A percentile compares a stretch with the other conserved stretches of the same genome.
Evolutionary conservation across 2,797 vertebrate species (phyloP).

Genomic region (Limnodromus scolopaceus): DNA sequence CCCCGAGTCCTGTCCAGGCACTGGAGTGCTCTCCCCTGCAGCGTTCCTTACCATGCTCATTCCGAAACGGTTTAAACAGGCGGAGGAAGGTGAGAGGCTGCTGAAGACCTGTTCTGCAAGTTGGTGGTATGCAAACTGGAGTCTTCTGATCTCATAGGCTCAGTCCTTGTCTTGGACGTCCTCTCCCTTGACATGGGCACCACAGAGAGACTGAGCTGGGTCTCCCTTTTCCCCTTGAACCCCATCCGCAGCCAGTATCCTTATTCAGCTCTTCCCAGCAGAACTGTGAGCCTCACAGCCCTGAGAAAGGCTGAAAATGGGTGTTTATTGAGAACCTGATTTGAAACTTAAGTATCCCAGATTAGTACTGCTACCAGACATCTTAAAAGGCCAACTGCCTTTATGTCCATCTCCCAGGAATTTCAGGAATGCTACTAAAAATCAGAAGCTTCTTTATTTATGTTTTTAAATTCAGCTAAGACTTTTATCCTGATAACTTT

Average conservation of each 20-base stretch:
- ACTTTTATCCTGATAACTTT: not conserved
- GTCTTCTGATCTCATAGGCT: not conserved
- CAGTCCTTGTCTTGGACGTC: not conserved
- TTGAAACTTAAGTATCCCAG: not conserved
- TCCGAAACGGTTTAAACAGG: not conserved
- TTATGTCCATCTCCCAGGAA: not conserved
- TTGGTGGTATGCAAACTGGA: not conserved
- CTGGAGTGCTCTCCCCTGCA: not conserved
- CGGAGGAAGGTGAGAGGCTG: not conserved
- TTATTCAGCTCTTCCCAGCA: not conserved
- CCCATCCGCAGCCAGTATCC: accelerated
- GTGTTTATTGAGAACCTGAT: not conserved
- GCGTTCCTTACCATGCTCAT: accelerated
- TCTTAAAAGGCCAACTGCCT: not conserved
- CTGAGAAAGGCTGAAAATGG: accelerated
- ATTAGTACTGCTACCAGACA: not conserved
- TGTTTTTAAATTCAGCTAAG: not conserved
- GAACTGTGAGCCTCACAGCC: not conserved
- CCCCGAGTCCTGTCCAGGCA: accelerated
- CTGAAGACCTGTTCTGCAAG: too few relatives aligned
- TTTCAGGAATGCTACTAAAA: not conserved
- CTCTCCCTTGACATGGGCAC: not conserved
- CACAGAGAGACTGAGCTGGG: not conserved
- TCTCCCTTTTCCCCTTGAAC: not conserved
- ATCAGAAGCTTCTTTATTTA: not conserved